Base-by-base conservation (phyloP, 2,888 invertebrate species). In the Tillus elongatus region DNA sequence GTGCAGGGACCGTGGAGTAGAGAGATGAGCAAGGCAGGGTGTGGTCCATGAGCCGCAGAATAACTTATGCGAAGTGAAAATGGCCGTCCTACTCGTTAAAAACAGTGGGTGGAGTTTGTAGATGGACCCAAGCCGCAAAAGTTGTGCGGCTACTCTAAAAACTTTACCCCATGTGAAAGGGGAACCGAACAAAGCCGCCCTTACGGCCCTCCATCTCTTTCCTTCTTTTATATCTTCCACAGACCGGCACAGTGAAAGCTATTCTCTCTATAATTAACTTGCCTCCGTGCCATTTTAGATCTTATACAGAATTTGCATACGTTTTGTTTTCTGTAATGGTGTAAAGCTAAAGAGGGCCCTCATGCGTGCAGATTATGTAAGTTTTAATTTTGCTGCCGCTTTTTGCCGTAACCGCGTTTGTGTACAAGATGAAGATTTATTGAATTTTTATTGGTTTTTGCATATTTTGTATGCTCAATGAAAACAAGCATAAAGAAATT, bases 11-110 rank as follows among this genome's bases (percentile, higher is more conserved):
- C n/a, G n/a, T n/a, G n/a, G n/a, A n/a, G 30, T 30, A 13, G 30
- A 33, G 15, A 11, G 38, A 26, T n/a, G n/a, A 19, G 15, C 32
- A 11, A 19, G 39, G 30, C 43, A 46, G 62, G 62, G 61, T 61
- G 61, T 61, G 61, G 61, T 60, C 51, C 52, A 35, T 37, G 47
- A 46, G 40, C 46, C 47, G 40, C 47, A 51, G 58, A 56, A 63
- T 64, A 62, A 64, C 60, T 64, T 64, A 65, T 64, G 62, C 62
- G 60, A 60, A 62, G 64, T 63, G 60, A 64, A 60, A 63, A 64
- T 64, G 60, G 64, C 61, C 63, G 64, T 56, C 63, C 51, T 48
- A 46, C 51, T 56, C 57, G 57, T 54, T 61, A 62, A 64, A 65
- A 64, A 60, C 60, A 57, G 61, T 60, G 60, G 64, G 63, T 61